Base-by-base conservation (phyloP, 1,140 invertebrate species). In the Hyles vespertilio region DNA sequence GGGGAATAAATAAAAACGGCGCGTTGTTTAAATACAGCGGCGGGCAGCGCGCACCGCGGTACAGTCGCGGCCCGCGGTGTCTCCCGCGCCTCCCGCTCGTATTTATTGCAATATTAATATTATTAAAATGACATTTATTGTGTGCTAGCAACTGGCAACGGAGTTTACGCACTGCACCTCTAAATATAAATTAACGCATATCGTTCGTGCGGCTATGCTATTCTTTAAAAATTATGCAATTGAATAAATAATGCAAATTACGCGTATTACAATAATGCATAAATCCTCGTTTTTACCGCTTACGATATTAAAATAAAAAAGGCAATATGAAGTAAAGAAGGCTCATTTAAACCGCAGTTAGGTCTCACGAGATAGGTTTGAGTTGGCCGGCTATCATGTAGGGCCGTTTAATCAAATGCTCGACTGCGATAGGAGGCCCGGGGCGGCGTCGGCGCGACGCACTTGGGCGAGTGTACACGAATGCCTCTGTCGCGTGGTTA, bases 401-500 rank as follows among this genome's bases (percentile, higher is more conserved):
- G 65, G 53, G 54, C 59, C 61, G 52, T 70, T 73, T 73, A 70
- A 73, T 73, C 65, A 66, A 73, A 66, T 43, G 58, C 53, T 32
- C 57, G 58, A 54, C 51, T 47, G 53, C 52, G 65, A 58, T 61
- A 57, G 62, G 34, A 10, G n/a, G 56, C 59, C 32, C 34, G n/a
- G 53, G 51, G 58, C n/a, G 53, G 34, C 51, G 51, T 49, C 58
- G 46, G 40, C 60, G 53, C 55, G 59, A 36, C 50, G 57, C 36
- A 36, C 49, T n/a, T 9, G 58, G 32, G 10, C 34, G 54, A 34
- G 51, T 56, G 58, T 65, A 67, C 66, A 44, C 63, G 66, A 71
- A 76, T 69, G 74, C 66, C 65, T 69, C 65, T 79, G 84, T 84
- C 84, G 84, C 81, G 84, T 87, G 82, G 82, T 81, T 77, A 69